phyloP scores from a whole-genome alignment of 2,888 invertebrate species.

The Drosophila meridiana region DNA sequence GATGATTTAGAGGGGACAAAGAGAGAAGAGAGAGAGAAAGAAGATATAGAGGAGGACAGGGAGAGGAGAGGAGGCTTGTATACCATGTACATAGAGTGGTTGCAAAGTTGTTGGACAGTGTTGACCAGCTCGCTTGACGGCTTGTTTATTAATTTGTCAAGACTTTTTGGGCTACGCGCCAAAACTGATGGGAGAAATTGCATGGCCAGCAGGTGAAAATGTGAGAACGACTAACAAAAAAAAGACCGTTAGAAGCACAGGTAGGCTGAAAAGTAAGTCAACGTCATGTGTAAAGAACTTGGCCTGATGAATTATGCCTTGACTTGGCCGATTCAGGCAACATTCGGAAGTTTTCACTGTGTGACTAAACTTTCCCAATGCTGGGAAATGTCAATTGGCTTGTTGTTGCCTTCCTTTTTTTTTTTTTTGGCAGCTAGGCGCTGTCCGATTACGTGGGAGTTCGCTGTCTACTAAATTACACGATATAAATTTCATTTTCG shows the following conservation, averaged over 20 bases:
- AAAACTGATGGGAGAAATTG: conserved; percentile 72
- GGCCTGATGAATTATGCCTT: conserved; percentile 39
- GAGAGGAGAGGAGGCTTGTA: conserved; percentile 1
- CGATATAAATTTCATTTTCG: conserved; percentile 69
- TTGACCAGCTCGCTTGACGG: conserved; percentile 52
- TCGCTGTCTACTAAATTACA: conserved; percentile 59
- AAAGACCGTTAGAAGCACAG: conserved; percentile 45
- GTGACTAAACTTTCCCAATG: conserved; percentile 33
- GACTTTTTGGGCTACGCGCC: conserved; percentile 69
- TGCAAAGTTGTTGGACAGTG: conserved; percentile 39
- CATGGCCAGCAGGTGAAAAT: conserved; percentile 57
- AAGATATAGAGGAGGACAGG: not conserved
- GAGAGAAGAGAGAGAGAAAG: not conserved
- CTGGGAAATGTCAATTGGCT: conserved; percentile 44
- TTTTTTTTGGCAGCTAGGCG: not conserved
- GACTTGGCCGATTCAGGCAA: conserved; percentile 8
- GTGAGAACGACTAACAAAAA: conserved; percentile 42
- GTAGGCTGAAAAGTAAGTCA: conserved; percentile 51
- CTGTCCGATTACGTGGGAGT: conserved; percentile 48
- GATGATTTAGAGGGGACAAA: not conserved
- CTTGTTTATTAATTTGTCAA: conserved; percentile 77
- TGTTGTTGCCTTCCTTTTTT: not conserved
- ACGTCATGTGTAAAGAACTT: conserved; percentile 34
- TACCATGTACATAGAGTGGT: conserved; percentile 19
- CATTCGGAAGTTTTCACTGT: conserved; percentile 49